These are phyloP conservation scores for Anthopleura xanthogrammica DNA, from an alignment of 92 coral and sea anemone genomes.

Conservation along the genomic window DNA sequence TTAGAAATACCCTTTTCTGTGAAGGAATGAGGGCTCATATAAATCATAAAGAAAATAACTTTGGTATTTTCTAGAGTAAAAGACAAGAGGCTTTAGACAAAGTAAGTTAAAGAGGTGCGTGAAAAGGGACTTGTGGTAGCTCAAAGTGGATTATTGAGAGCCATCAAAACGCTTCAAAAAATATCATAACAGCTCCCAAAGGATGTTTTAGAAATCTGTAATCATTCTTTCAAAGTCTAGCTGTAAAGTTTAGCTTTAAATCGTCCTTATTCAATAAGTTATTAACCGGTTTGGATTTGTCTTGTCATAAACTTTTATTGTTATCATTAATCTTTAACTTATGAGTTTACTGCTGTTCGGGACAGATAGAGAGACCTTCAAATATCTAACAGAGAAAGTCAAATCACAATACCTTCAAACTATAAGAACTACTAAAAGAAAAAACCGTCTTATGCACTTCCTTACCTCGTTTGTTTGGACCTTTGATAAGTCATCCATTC, in stretches of 20 bases:
- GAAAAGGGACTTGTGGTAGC: too few relatives aligned
- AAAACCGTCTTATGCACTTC: neutral
- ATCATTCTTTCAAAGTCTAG: neutral
- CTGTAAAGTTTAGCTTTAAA: neutral
- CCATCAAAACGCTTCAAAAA: neutral
- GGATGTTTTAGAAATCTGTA: neutral
- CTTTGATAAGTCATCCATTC: slow-evolving; percentile 5
- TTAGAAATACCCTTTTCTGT: neutral
- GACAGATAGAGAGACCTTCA: neutral
- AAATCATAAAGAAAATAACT: neutral
- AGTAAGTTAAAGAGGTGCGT: too few relatives aligned
- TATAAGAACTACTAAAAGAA: neutral
- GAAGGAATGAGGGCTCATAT: neutral
- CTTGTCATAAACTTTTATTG: neutral
- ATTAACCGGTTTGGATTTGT: neutral
- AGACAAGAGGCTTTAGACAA: too few relatives aligned
- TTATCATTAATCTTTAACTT: neutral
- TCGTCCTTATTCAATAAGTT: neutral
- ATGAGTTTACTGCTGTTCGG: neutral
- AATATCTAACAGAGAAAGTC: neutral
- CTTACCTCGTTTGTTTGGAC: slow-evolving; percentile 20
- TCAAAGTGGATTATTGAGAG: too few relatives aligned
- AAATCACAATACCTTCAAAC: neutral
- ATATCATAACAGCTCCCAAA: neutral
- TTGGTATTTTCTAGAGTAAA: too few relatives aligned